Percentiles rank a stretch among this genome's conserved stretches.
These are phyloP conservation scores for Hetaerina americana DNA, from an alignment of 1,140 invertebrate species.

Conservation along the genomic window DNA sequence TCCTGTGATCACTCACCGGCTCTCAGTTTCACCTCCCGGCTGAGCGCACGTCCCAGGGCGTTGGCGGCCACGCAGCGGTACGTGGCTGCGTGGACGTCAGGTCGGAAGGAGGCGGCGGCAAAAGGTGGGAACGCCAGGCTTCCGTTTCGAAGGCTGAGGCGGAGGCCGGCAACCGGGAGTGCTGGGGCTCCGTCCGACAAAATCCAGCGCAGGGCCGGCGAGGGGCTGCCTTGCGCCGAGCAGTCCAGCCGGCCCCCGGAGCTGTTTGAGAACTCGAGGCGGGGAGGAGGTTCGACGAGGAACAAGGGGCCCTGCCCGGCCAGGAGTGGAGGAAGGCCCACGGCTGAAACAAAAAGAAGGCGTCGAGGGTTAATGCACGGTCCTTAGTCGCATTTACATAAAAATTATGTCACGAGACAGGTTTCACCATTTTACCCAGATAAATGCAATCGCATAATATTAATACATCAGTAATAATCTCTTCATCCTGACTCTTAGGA, in stretches of 20 bases:
- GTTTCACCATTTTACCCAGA: too few relatives aligned
- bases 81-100: constrained; percentile 31
- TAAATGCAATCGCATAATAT: too few relatives aligned
- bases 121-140: constrained; percentile 34
- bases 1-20: constrained; percentile 5
- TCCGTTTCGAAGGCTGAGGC: constrained; percentile 26
- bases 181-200: constrained; percentile 25
- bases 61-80: constrained; percentile 35
- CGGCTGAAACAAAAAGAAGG: too few relatives aligned
- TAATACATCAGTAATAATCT: too few relatives aligned
- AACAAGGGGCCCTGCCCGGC: constrained; percentile 28
- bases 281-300: constrained; percentile 26
- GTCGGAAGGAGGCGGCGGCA: constrained; percentile 26
- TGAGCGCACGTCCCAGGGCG: constrained; percentile 19
- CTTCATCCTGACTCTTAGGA: too few relatives aligned
- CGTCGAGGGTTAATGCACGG: too few relatives aligned
- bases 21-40: constrained; percentile 12
- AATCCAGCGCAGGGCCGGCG: constrained; percentile 25
- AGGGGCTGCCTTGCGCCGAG: constrained; percentile 26
- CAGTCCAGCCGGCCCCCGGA: constrained; percentile 26
- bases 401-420: too few relatives aligned
- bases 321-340: constrained; percentile 12
- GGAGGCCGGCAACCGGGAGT: constrained; percentile 24
- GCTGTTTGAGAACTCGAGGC: constrained; percentile 29
- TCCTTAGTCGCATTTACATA: too few relatives aligned